These are phyloP conservation scores for Scaptomyza reducta DNA, from an alignment of 2,888 invertebrate species.

Conservation along the genomic window DNA sequence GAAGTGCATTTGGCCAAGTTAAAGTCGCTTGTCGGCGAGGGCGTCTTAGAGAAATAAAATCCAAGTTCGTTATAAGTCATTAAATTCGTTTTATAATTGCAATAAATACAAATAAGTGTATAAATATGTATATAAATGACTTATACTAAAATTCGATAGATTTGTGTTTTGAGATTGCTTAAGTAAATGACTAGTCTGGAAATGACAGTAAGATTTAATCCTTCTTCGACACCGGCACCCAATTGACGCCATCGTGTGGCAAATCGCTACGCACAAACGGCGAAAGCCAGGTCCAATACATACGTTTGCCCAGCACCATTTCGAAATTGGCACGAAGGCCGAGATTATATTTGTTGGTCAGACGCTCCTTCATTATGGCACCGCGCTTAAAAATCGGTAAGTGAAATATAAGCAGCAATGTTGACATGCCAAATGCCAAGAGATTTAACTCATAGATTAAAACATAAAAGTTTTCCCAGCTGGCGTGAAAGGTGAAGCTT, in stretches of 20 bases:
- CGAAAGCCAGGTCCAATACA: constrained; percentile 92
- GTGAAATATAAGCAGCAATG: constrained; percentile 89
- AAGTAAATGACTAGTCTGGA: constrained; percentile 29
- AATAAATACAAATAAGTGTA: constrained; percentile 39
- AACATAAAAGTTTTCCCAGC: constrained; percentile 88
- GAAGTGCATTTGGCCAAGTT: constrained; percentile 85
- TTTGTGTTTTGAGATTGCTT: constrained; percentile 36
- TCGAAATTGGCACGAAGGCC: constrained; percentile 90
- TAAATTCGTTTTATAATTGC: constrained; percentile 44
- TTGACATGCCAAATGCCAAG: constrained; percentile 88
- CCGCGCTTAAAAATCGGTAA: constrained; percentile 89
- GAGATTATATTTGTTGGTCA: constrained; percentile 87
- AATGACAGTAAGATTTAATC: constrained; percentile 35
- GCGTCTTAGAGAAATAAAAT: constrained; percentile 65
- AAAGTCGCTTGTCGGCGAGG: constrained; percentile 85
- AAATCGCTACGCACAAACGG: constrained; percentile 91
- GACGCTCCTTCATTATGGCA: constrained; percentile 86
- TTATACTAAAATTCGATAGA: constrained; percentile 22
- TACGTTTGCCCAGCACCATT: constrained; percentile 90
- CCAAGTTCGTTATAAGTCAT: constrained; percentile 6
- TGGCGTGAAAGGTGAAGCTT: constrained; percentile 88
- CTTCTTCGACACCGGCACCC: constrained; percentile 82
- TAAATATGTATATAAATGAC: constrained; percentile 39
- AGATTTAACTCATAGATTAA: constrained; percentile 89
- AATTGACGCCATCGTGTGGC: constrained; percentile 90